phyloP scores from a whole-genome alignment of 2,888 invertebrate species.

The Sicus ferrugineus region DNA sequence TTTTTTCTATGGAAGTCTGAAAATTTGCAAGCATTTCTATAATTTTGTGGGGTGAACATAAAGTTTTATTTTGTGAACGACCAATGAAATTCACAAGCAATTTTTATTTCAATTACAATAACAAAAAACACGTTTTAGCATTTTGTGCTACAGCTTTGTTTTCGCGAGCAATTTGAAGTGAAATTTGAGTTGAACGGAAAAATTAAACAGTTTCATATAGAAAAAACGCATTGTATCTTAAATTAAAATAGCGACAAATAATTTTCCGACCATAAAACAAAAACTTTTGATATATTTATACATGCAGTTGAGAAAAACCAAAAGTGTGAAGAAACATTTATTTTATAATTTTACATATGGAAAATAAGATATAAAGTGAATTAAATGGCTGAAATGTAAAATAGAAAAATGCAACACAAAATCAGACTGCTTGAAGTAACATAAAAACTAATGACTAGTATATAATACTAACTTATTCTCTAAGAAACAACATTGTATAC shows the following conservation, averaged over 20 bases:
- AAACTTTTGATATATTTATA: conserved; percentile 57
- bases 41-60: too few species aligned
- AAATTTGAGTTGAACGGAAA: background rate
- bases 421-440: conserved; percentile 14
- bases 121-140: background rate
- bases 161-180: background rate
- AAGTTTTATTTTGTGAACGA: too few species aligned
- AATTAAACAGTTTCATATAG: conserved; percentile 1
- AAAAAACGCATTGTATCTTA: conserved; percentile 15
- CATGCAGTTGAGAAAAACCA: conserved; percentile 45
- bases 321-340: conserved; percentile 20
- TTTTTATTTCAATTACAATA: background rate
- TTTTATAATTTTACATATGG: conserved; percentile 18
- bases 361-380: conserved; percentile 12
- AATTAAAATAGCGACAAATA: conserved; percentile 26
- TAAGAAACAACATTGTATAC: conserved; percentile 23
- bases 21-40: too few species aligned
- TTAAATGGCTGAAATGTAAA: conserved; percentile 2
- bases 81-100: background rate
- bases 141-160: background rate
- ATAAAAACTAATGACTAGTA: conserved; percentile 10
- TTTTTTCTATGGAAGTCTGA: too few species aligned
- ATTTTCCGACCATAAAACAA: conserved; percentile 32
- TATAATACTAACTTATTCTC: too few species aligned
- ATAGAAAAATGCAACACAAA: conserved; percentile 3